Evolutionary conservation across 1,140 invertebrate genomes (phyloP), one percentile per base, ranked within the genome.

Genomic region (Drosophila nebulosa): DNA sequence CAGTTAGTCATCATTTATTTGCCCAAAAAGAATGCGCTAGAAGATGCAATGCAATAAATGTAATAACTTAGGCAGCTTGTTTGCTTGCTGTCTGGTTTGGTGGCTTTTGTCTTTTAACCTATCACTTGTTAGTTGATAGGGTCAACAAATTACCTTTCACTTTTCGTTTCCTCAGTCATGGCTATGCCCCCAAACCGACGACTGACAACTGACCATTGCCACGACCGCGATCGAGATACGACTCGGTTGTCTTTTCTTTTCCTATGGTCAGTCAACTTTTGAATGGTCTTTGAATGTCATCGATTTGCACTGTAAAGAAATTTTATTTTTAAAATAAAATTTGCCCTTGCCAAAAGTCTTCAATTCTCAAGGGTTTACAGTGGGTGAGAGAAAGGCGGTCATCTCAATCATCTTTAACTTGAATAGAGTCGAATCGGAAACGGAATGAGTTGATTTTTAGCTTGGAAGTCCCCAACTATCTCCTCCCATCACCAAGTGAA

Each of bases 81-180:
- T 2, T 9, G 10, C 10, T 30, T 30, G 27, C 10, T 9, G 27
- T 9, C 9, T 0, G 6, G 6, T 1, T 27, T 30, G 27, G 2
- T 2, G 7, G 4, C 0, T 9, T 9, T 9, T 42, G 16, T 21
- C 12, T 21, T 9, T 46, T 46, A 21, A 21, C 16, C 16, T 16
- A 42, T 18, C 39, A 21, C 18, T 46, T 46, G 16, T 1, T 32
- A 32, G 10, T 10, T 32, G 30, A 10, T 10, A 32, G 39, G 39
- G 39, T 46, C 39, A 46, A 46, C 60, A 72, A 73, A 73, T 72
- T 64, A 35, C 69, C 70, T 73, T 73, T 73, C 69, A 72, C 70
- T 73, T 73, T 72, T 71, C n/a, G n/a, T 30, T 62, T 63, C 18
- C 16, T 2, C 66, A 56, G 51, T 42, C 35, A 55, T 68, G 50